Conservation (phyloP, 2,888 invertebrate genomes). For the Acleris emargana region DNA sequence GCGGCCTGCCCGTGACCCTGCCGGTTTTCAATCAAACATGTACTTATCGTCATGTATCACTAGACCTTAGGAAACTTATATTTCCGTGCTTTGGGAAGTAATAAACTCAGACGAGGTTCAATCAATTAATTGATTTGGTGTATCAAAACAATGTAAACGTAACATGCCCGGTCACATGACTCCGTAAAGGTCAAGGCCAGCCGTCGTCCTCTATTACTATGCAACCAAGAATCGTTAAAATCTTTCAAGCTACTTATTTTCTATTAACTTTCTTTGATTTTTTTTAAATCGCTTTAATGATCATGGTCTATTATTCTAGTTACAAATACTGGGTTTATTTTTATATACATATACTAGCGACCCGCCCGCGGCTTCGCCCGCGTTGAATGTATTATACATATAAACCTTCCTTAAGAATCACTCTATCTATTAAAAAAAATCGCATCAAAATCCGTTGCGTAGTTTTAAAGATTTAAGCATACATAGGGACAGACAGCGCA, state of each 20-base stretch:
- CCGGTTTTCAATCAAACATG: slow-evolving; percentile 5
- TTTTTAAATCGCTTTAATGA: too few species aligned
- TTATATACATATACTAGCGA: too few species aligned
- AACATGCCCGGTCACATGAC: slow-evolving; percentile 19
- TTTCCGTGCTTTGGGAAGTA: slow-evolving; percentile 43
- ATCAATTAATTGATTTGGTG: slow-evolving; percentile 40
- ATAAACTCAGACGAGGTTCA: slow-evolving; percentile 44
- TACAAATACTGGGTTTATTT: too few species aligned
- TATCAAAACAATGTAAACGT: slow-evolving; percentile 33
- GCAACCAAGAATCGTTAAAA: not conserved
- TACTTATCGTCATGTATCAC: slow-evolving; percentile 20
- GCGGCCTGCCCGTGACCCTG: slow-evolving; percentile 19
- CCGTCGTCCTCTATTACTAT: slow-evolving; percentile 10
- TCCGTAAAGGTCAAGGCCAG: slow-evolving; percentile 27
- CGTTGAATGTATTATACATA: too few species aligned
- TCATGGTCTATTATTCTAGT: too few species aligned
- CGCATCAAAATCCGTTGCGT: too few species aligned
- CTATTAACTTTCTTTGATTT: not conserved
- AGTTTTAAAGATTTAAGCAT: too few species aligned
- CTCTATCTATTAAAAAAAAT: too few species aligned
- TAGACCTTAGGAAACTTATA: slow-evolving; percentile 28
- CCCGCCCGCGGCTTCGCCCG: too few species aligned
- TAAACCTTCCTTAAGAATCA: too few species aligned
- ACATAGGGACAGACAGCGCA: too few species aligned
- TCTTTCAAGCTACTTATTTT: not conserved